A percentile compares a stretch with the other conserved stretches of the same genome.
Conservation (phyloP, 2,888 invertebrate genomes). For the Drosophila mayaguana region DNA sequence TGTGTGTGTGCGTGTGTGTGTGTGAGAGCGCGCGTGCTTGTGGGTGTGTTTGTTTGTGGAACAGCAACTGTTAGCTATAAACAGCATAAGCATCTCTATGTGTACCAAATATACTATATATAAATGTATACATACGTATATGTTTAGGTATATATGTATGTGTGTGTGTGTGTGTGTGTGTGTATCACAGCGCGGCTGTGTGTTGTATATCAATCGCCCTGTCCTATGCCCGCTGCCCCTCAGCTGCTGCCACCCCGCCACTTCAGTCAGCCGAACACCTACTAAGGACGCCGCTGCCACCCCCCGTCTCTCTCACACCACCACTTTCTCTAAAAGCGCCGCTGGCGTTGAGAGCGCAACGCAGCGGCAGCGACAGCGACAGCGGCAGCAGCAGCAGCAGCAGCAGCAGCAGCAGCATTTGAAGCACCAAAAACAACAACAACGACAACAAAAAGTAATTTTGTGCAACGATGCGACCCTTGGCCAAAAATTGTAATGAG, state of each 20-base stretch:
- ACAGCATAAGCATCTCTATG: slow-evolving; percentile 63
- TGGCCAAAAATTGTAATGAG: slow-evolving; percentile 78
- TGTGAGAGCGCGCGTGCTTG: slow-evolving; percentile 16
- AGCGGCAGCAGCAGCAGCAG: slow-evolving; percentile 1
- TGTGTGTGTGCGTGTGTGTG: slow-evolving; percentile 19
- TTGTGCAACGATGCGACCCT: slow-evolving; percentile 78
- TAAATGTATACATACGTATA: not conserved
- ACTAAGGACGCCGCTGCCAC: slow-evolving; percentile 9
- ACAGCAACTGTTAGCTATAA: slow-evolving; percentile 56
- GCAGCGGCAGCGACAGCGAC: slow-evolving; percentile 23
- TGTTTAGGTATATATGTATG: slow-evolving; percentile 8
- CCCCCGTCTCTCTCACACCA: slow-evolving; percentile 6
- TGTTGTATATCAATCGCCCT: slow-evolving; percentile 69
- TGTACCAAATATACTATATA: slow-evolving; percentile 17
- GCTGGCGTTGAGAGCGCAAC: slow-evolving; percentile 52
- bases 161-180: slow-evolving; percentile 23
- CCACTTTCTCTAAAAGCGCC: slow-evolving; percentile 43
- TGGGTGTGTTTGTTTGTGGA: slow-evolving; percentile 40
- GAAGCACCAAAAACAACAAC: slow-evolving; percentile 26
- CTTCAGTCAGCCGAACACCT: slow-evolving; percentile 30
- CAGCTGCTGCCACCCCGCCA: slow-evolving; percentile 21
- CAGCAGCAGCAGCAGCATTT: slow-evolving; percentile 7
- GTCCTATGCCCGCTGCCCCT: slow-evolving; percentile 35
- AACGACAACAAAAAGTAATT: slow-evolving; percentile 63
- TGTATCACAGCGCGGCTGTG: slow-evolving; percentile 47